A percentile compares a stretch with the other conserved stretches of the same genome.
These are phyloP conservation scores for Scalopus aquaticus DNA, from an alignment of 2,113 vertebrate genomes.

Conservation along the genomic window DNA sequence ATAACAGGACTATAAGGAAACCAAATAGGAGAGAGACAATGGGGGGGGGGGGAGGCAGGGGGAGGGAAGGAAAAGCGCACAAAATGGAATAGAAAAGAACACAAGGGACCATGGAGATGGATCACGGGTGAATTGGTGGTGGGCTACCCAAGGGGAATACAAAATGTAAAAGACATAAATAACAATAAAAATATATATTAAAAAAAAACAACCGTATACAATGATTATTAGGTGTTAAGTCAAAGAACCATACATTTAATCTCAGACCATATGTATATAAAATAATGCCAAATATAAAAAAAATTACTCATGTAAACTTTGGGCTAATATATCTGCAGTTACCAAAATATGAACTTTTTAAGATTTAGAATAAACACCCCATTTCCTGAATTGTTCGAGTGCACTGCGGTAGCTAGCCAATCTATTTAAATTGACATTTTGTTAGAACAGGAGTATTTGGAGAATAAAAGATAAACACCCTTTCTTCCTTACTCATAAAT, in stretches of 20 bases:
- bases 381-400: conserved; percentile 13
- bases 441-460: conserved; percentile 43
- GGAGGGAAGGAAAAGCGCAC: too few species aligned
- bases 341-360: conserved; percentile 49
- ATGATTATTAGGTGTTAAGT: conserved; percentile 56
- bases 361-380: conserved; percentile 44
- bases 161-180: too few species aligned
- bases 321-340: neutral
- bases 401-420: neutral
- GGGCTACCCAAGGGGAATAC: too few species aligned
- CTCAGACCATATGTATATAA: neutral
- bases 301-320: conserved; percentile 44
- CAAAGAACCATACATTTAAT: neutral
- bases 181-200: too few species aligned
- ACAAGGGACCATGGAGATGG: too few species aligned
- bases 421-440: conserved; percentile 77
- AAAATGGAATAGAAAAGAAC: too few species aligned
- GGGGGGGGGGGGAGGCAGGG: too few species aligned
- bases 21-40: too few species aligned
- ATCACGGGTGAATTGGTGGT: too few species aligned
- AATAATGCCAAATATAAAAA: conserved; percentile 51
- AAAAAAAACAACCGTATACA: neutral
- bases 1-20: too few species aligned
- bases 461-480: conserved; percentile 57
- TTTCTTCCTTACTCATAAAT: conserved; percentile 61